Conservation (phyloP, 2,113 vertebrate genomes). For the Anseranas semipalmata region DNA sequence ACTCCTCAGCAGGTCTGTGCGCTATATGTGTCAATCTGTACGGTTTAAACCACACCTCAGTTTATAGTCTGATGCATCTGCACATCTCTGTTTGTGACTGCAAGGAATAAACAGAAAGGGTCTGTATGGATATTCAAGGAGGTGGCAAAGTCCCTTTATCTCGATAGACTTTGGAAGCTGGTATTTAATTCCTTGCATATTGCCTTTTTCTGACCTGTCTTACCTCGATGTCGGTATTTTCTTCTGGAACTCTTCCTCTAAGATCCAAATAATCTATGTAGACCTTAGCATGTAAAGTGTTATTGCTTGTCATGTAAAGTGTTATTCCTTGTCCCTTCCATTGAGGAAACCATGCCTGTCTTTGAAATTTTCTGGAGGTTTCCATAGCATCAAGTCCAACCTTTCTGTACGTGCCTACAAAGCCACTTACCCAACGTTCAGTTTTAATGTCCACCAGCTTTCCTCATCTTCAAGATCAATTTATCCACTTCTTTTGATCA, state of each 20-base stretch:
- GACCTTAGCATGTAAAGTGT: neutral
- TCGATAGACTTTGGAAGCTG: fast-evolving
- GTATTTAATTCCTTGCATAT: neutral
- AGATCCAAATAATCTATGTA: neutral
- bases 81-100: neutral
- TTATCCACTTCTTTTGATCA: neutral
- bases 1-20: neutral
- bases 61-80: neutral
- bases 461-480: neutral
- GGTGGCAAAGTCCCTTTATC: neutral
- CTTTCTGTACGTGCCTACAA: neutral
- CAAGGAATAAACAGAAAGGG: neutral
- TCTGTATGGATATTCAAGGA: neutral
- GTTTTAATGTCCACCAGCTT: neutral
- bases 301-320: neutral
- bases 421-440: neutral
- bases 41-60: neutral
- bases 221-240: neutral
- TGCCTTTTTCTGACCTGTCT: neutral
- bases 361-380: neutral
- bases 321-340: neutral
- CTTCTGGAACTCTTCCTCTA: neutral
- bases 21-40: neutral
- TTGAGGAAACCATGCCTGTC: neutral
- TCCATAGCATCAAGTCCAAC: neutral